phyloP scores from a whole-genome alignment of 2,797 vertebrate species.

The Pogonophryne albipinna region DNA sequence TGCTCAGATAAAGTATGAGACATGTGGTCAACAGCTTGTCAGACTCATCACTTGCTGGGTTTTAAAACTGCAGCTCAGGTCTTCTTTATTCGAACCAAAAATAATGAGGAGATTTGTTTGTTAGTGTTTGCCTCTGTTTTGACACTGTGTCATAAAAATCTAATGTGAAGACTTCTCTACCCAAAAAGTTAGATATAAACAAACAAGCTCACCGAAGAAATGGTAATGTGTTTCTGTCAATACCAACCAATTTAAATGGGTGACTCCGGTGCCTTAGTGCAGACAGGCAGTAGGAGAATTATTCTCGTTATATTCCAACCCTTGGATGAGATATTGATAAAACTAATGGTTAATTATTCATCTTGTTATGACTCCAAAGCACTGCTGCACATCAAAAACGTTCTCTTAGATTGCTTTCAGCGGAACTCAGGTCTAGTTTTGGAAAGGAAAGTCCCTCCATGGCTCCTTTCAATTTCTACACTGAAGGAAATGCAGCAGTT shows the following conservation, averaged over 20 bases:
- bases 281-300: neutral
- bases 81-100: neutral
- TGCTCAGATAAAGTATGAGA: neutral
- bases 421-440: conserved; percentile 9
- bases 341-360: conserved; percentile 22
- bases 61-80: neutral
- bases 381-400: neutral
- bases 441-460: neutral
- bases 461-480: neutral
- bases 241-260: conserved; percentile 9
- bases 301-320: conserved; percentile 8
- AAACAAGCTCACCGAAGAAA: conserved; percentile 17
- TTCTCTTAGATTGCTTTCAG: neutral
- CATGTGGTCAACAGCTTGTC: neutral
- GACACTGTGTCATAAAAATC: conserved; percentile 19
- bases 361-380: conserved; percentile 18
- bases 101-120: conserved; percentile 20
- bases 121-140: conserved; percentile 18
- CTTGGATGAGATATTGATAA: neutral
- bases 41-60: neutral
- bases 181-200: conserved; percentile 14
- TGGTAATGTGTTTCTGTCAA: conserved; percentile 1
- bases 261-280: neutral
- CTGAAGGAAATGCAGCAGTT: neutral
- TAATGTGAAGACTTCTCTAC: neutral